These are phyloP conservation scores for Himantopus leucocephalus DNA, from an alignment of 2,113 vertebrate genomes.

Conservation along the genomic window DNA sequence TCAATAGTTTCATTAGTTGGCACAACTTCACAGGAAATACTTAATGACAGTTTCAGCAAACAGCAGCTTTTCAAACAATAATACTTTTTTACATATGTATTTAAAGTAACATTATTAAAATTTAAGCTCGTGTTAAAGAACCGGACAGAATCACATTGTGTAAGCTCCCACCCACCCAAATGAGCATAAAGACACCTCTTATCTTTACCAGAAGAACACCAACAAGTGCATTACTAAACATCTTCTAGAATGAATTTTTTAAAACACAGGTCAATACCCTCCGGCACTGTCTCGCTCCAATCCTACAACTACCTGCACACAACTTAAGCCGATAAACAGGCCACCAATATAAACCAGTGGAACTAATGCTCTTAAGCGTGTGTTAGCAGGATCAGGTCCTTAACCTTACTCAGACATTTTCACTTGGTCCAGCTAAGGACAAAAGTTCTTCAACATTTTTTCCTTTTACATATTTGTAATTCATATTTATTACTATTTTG, in stretches of 20 bases:
- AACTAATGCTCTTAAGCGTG: neutral
- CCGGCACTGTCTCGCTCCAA: neutral
- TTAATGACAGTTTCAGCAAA: slow-evolving; percentile 73
- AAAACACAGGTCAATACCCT: slow-evolving; percentile 37
- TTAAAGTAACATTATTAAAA: slow-evolving; percentile 74
- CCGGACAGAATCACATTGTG: slow-evolving; percentile 53
- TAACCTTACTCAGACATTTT: neutral
- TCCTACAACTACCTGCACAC: neutral
- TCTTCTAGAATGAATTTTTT: slow-evolving; percentile 50
- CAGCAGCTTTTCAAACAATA: slow-evolving; percentile 76
- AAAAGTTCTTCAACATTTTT: neutral
- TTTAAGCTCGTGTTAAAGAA: slow-evolving; percentile 66
- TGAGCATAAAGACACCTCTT: slow-evolving; percentile 39
- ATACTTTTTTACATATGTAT: slow-evolving; percentile 71
- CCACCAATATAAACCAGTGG: neutral
- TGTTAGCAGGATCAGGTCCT: neutral
- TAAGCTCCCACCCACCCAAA: slow-evolving; percentile 61
- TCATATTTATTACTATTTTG: slow-evolving; percentile 18
- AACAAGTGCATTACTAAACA: slow-evolving; percentile 73
- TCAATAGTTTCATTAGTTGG: slow-evolving; percentile 64
- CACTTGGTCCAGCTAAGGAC: neutral
- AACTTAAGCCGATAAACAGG: neutral
- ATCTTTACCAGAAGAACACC: slow-evolving; percentile 69
- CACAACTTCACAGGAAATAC: slow-evolving; percentile 77
- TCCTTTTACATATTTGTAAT: neutral